Conservation (phyloP, 2,888 invertebrate species). For the Pristionchus japonicus region DNA sequence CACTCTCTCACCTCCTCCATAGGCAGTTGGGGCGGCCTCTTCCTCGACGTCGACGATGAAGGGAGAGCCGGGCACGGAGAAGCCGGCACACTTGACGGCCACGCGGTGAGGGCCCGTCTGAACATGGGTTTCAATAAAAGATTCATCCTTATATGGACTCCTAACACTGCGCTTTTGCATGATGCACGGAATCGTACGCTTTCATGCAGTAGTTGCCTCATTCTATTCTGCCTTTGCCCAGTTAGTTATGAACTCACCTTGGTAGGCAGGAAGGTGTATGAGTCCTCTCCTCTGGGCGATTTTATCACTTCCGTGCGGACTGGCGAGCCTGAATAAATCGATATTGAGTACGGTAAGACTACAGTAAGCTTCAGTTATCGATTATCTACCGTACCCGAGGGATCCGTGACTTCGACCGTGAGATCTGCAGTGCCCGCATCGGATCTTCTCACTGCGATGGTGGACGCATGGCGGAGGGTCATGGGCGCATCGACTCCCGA, state of each 20-base stretch:
- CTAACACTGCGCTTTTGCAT: too few relatives aligned
- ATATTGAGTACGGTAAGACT: too few relatives aligned
- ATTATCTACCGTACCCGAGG: constrained; percentile 39
- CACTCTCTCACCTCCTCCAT: constrained; percentile 77
- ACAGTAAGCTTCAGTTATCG: too few relatives aligned
- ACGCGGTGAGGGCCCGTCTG: constrained; percentile 70
- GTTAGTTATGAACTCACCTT: constrained; percentile 36
- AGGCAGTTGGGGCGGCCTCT: constrained; percentile 67
- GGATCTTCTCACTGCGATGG: constrained; percentile 57
- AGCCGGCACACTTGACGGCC: constrained; percentile 70
- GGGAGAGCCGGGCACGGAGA: constrained; percentile 67
- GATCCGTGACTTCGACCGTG: constrained; percentile 70
- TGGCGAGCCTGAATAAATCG: not conserved
- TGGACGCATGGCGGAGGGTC: constrained; percentile 66
- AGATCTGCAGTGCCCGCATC: constrained; percentile 71
- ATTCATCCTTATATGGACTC: too few relatives aligned
- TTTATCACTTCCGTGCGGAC: constrained; percentile 49
- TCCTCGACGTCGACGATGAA: constrained; percentile 68
- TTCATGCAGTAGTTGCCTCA: too few relatives aligned
- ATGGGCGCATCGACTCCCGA: constrained; percentile 60
- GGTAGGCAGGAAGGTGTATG: constrained; percentile 71
- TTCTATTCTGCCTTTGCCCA: not conserved
- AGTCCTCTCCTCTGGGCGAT: constrained; percentile 65
- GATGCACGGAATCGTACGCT: too few relatives aligned
- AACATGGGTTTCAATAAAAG: too few relatives aligned